A percentile compares a stretch with the other conserved stretches of the same genome.
Conservation (phyloP, 2,888 invertebrate genomes). For the Graphium colonna region DNA sequence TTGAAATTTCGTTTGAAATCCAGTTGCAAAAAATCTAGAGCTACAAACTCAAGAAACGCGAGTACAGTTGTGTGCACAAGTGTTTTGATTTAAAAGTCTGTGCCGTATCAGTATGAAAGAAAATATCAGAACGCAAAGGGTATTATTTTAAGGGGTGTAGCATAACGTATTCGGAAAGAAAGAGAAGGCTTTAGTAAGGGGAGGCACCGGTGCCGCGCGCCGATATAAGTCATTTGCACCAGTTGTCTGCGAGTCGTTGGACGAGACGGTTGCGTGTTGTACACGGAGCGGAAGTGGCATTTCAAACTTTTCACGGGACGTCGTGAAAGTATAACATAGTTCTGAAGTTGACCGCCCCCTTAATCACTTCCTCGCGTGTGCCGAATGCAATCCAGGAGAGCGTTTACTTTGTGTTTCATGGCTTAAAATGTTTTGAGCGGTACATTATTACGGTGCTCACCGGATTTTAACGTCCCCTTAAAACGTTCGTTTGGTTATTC, state of each 20-base stretch:
- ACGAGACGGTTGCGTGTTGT: slow-evolving; percentile 44
- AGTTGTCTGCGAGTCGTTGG: slow-evolving; percentile 52
- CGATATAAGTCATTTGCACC: slow-evolving; percentile 53
- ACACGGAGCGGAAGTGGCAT: slow-evolving; percentile 34
- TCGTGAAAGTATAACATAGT: slow-evolving; percentile 54
- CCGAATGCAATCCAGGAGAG: slow-evolving; percentile 51
- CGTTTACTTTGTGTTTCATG: slow-evolving; percentile 51
- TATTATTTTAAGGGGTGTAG: slow-evolving; percentile 47
- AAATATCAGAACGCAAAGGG: slow-evolving; percentile 50
- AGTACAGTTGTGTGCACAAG: background rate
- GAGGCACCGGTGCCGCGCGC: slow-evolving; percentile 42
- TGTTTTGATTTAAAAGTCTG: background rate
- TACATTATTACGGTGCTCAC: slow-evolving; percentile 17
- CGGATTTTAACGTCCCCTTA: background rate
- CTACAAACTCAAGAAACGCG: background rate
- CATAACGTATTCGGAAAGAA: slow-evolving; percentile 51
- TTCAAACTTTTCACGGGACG: slow-evolving; percentile 73
- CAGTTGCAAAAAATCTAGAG: background rate
- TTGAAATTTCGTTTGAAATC: too few relatives aligned
- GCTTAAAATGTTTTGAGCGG: slow-evolving; percentile 34
- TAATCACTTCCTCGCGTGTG: slow-evolving; percentile 73
- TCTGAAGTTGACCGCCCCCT: slow-evolving; percentile 49
- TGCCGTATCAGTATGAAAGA: slow-evolving; percentile 33
- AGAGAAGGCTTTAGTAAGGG: slow-evolving; percentile 56
- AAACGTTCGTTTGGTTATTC: background rate